These are phyloP conservation scores for Triplophysa bombifrons DNA, from an alignment of 2,797 vertebrate genomes.

Conservation along the genomic window DNA sequence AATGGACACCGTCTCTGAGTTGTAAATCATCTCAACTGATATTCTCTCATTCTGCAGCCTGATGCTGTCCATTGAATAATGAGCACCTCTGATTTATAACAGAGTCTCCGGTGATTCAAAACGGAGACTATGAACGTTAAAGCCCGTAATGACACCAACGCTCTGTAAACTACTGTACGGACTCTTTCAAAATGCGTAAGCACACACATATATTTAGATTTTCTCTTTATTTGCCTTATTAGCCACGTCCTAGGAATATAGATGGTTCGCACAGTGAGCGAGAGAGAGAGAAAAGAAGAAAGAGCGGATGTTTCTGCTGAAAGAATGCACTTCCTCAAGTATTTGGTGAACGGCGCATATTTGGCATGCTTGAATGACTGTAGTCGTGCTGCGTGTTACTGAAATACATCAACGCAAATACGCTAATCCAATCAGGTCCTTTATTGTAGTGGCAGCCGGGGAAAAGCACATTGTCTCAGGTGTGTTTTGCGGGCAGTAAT, in stretches of 20 bases:
- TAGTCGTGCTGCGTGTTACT: slow-evolving; percentile 6
- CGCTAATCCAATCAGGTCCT: slow-evolving; percentile 31
- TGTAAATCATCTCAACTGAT: slow-evolving; percentile 39
- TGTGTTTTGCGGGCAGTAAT: slow-evolving; percentile 35
- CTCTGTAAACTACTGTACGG: slow-evolving; percentile 13
- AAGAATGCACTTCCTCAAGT: slow-evolving; percentile 1
- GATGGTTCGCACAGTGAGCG: not conserved
- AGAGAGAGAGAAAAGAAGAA: not conserved
- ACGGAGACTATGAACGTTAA: slow-evolving; percentile 12
- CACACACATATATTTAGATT: slow-evolving; percentile 15
- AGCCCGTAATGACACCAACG: slow-evolving; percentile 25
- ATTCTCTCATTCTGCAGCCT: slow-evolving; percentile 38
- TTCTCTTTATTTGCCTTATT: slow-evolving; percentile 18
- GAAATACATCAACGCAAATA: slow-evolving; percentile 37
- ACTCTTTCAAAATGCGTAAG: slow-evolving; percentile 8
- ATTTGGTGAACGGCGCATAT: not conserved
- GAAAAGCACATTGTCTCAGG: slow-evolving; percentile 35
- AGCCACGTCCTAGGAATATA: slow-evolving; percentile 4
- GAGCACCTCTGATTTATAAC: slow-evolving; percentile 38
- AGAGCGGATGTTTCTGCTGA: not conserved
- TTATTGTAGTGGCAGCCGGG: slow-evolving; percentile 17
- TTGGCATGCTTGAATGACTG: slow-evolving; percentile 23
- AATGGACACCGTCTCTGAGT: slow-evolving; percentile 9
- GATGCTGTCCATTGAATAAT: slow-evolving; percentile 39
- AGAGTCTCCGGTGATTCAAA: not conserved